Evolutionary conservation across 1,140 invertebrate species (phyloP).

Genomic region (Rhagoletis pomonella): DNA sequence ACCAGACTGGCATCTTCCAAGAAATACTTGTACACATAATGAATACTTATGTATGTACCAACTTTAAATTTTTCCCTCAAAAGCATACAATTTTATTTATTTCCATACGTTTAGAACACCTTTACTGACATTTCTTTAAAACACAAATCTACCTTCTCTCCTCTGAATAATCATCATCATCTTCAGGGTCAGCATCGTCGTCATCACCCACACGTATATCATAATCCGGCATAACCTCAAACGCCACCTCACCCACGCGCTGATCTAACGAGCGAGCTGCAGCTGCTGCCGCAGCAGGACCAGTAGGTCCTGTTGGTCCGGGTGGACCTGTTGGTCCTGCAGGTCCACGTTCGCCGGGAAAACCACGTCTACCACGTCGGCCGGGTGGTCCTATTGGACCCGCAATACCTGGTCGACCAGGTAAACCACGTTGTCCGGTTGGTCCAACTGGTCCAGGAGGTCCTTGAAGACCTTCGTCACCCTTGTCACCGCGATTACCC

Average conservation of each 20-base stretch:
- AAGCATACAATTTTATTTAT: too few relatives aligned
- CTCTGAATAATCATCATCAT: neutral
- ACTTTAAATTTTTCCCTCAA: too few relatives aligned
- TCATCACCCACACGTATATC: neutral
- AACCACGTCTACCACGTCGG: slow-evolving; percentile 52
- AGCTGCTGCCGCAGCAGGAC: slow-evolving; percentile 20
- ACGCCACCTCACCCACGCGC: neutral
- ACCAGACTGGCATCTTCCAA: too few relatives aligned
- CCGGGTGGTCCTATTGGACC: slow-evolving; percentile 56
- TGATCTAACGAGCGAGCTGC: neutral
- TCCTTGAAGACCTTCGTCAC: slow-evolving; percentile 51
- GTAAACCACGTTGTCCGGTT: slow-evolving; percentile 54
- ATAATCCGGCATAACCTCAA: neutral
- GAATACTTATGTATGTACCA: too few relatives aligned
- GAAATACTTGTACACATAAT: too few relatives aligned
- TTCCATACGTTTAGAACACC: too few relatives aligned
- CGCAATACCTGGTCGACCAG: slow-evolving; percentile 47
- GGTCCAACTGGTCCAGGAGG: slow-evolving; percentile 45
- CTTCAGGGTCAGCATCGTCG: slow-evolving; percentile 15
- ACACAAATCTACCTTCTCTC: neutral
- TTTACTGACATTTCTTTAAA: neutral
- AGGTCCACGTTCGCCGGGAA: slow-evolving; percentile 56
- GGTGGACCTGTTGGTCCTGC: slow-evolving; percentile 53
- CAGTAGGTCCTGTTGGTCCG: slow-evolving; percentile 56
- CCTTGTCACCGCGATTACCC: slow-evolving; percentile 52